Base-by-base conservation (phyloP, 2,888 invertebrate genomes). In the Sylvicola cinctus region DNA sequence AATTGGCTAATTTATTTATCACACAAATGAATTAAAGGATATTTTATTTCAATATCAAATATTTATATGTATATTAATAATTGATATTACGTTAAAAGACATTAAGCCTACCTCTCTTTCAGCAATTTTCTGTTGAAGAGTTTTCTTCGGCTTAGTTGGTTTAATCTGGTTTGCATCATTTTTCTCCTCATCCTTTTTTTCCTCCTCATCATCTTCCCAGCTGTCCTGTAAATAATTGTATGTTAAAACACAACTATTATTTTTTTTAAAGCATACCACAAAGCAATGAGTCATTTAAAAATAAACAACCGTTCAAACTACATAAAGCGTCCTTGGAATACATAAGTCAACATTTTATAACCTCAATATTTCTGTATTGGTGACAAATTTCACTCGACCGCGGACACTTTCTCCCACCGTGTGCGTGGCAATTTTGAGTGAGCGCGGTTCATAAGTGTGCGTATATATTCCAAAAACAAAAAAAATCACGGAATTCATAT, bases 171-270 rank as follows among this genome's bases (percentile, higher is more conserved):
- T 20, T 43, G 67, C 65, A 40, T 70, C 70, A 48, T 65, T 67
- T 48, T 75, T 74, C 43, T 76, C 75, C 46, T 74, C 73, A 49
- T 75, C 77, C 49, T 76, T 76, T 47, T 79, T 76, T 47, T 84
- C 84, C 49, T 73, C 28, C 14, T 28, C 28, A 13, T 28, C 28
- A 60, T 87, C 87, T 54, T 91, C 90, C 91, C 91, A 91, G 56
- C 78, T 85, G 50, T 90, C 90, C 88, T 90, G 58, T 8, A 44
- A 55, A 41, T 13, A 4, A 1, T 2, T 17, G 31, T n/a, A 29
- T 17, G 16, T n/a, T 11, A 33, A 16, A 27, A 10, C 5, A 13
- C 2, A 13, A 14, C 26, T 4, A n/a, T 2, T 11, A 12, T 16
- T n/a, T n/a, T 12, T 11, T 27, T 15, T 14, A 29, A 31, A 10